phyloP scores from a whole-genome alignment of 1,140 invertebrate genomes.

The Cardiocondyla obscurior region DNA sequence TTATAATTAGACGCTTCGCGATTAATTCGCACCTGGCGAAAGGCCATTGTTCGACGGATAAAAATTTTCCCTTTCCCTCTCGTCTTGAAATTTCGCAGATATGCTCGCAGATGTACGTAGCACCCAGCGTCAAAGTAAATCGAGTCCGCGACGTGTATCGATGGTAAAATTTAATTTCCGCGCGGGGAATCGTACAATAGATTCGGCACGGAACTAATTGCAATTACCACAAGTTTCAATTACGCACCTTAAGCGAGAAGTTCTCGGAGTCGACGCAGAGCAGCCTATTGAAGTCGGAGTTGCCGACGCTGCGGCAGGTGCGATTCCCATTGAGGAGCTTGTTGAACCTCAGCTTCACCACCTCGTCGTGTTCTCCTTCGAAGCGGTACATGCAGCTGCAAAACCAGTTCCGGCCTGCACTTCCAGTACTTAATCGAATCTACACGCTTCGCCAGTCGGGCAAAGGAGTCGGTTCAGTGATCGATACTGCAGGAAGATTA shows the following conservation, averaged over 20 bases:
- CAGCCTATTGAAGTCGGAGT: conserved; percentile 88
- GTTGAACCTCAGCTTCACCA: conserved; percentile 88
- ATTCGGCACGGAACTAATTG: conserved; percentile 15
- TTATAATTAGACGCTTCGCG: neutral
- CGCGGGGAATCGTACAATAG: neutral
- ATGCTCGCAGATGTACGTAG: neutral
- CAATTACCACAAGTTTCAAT: conserved; percentile 38
- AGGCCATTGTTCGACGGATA: neutral
- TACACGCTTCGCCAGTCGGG: conserved; percentile 58
- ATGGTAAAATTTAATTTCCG: neutral
- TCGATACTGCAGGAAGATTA: conserved; percentile 61
- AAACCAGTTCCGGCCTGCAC: conserved; percentile 72
- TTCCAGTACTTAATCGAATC: conserved; percentile 66
- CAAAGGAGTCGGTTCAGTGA: conserved; percentile 58
- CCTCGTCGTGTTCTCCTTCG: conserved; percentile 91
- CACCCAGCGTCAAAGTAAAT: neutral
- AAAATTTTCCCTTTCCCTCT: neutral
- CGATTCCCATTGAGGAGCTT: conserved; percentile 88
- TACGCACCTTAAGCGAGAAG: conserved; percentile 80
- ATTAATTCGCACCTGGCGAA: too few relatives aligned
- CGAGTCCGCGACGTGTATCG: neutral
- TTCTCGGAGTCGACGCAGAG: conserved; percentile 85
- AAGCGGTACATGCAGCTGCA: conserved; percentile 93
- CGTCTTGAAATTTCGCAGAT: neutral
- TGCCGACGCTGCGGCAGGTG: conserved; percentile 86